Base-by-base conservation (phyloP, 2,888 invertebrate genomes). In the Ophion costatus region DNA sequence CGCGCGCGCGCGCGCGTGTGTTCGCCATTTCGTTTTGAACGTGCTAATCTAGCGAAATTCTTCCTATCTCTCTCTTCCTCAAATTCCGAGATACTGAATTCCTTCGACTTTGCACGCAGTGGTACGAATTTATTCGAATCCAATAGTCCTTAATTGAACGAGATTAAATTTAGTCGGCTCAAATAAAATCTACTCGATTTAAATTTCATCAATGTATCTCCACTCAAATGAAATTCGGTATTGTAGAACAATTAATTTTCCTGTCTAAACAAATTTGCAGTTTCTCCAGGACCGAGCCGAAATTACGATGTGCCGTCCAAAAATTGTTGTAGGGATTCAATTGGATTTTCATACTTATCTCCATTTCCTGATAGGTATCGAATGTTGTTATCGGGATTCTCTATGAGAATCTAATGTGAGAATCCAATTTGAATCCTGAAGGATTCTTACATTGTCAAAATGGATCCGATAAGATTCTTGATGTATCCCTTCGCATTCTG, bases 1-100 rank as follows among this genome's bases (percentile, higher is more conserved):
- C n/a, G n/a, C n/a, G n/a, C n/a, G n/a, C n/a, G n/a, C n/a, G n/a
- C n/a, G n/a, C n/a, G n/a, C n/a, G n/a, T n/a, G 73, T 56, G 14
- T 74, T 63, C 51, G 56, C 70, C 61, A 80, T 80, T 79, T 57
- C 59, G 22, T 78, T 67, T 57, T 59, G 45, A 51, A 20, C 69
- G 29, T 56, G 67, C 64, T 70, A 59, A 69, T 7, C 61, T 10
- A 4, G 20, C 22, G 69, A 64, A 80, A 69, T 57, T 42, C 29
- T 29, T 29, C n/a, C 45, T n/a, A 9, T 56, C 57, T 24, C 61
- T 20, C 59, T 75, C 3, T 59, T 45, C 29, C 38, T 38, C 38
- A 45, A 11, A 14, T 14, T 9, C 14, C 14, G 51, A 4, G 51
- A 11, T 24, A 24, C 51, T 67, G 24, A 57, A 77, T 38, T 63